Percentiles rank a stretch among this genome's conserved stretches.
These are phyloP conservation scores for Netelia inedita DNA, from an alignment of 2,888 invertebrate species.

Conservation along the genomic window DNA sequence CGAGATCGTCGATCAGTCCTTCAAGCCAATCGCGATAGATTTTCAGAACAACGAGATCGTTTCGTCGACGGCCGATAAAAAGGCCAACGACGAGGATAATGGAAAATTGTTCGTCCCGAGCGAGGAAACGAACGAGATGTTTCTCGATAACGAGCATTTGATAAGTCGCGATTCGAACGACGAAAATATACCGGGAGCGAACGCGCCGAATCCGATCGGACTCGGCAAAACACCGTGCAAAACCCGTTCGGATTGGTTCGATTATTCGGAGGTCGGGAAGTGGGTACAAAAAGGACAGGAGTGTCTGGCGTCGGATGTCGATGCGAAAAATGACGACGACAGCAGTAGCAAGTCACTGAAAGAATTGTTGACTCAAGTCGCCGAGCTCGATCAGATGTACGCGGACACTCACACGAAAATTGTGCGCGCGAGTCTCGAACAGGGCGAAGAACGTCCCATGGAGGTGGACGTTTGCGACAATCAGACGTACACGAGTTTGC, in stretches of 20 bases:
- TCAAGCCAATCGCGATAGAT: conserved; percentile 32
- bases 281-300: conserved; percentile 79
- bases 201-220: conserved; percentile 27
- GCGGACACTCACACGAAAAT: conserved; percentile 90
- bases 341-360: conserved; percentile 87
- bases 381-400: conserved; percentile 93
- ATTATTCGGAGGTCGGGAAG: conserved; percentile 80
- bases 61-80: not conserved
- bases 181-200: conserved; percentile 10
- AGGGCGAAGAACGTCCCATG: conserved; percentile 81
- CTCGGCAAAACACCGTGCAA: conserved; percentile 62
- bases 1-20: conserved; percentile 2
- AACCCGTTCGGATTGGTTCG: conserved; percentile 78
- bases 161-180: conserved; percentile 24
- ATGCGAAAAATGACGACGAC: conserved; percentile 72
- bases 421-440: conserved; percentile 76
- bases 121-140: conserved; percentile 64
- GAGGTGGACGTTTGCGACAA: conserved; percentile 91
- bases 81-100: conserved; percentile 25
- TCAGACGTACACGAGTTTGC: conserved; percentile 93
- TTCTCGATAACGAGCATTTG: conserved; percentile 39
- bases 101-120: conserved; percentile 45
- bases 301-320: conserved; percentile 59
- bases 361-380: conserved; percentile 91
- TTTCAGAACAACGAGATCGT: conserved; percentile 48